A percentile compares a stretch with the other conserved stretches of the same genome.
These are phyloP conservation scores for Luscinia megarhynchos DNA, from an alignment of 2,797 vertebrate species.

Conservation along the genomic window DNA sequence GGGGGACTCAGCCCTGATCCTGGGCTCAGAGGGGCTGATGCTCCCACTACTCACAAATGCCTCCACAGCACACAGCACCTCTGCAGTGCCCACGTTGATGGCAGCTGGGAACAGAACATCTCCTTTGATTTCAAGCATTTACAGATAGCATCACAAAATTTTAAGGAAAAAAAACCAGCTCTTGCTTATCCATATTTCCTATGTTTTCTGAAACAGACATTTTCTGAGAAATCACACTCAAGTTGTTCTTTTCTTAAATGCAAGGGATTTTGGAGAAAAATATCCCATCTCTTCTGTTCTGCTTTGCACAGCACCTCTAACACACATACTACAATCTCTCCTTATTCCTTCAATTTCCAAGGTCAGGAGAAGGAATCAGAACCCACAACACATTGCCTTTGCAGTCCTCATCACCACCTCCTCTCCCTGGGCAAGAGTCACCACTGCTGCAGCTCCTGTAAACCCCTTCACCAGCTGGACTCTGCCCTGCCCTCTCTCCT, in stretches of 20 bases:
- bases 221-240: background rate
- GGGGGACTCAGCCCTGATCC: accelerated
- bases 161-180: accelerated
- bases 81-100: accelerated
- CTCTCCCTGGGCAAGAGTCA: background rate
- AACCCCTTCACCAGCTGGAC: background rate
- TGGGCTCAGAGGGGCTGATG: background rate
- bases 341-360: background rate
- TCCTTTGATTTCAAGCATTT: background rate
- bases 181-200: background rate
- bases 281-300: accelerated
- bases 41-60: background rate
- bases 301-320: background rate
- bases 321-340: accelerated
- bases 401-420: background rate
- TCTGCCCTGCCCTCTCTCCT: background rate
- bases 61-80: accelerated
- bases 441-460: background rate
- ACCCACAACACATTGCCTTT: background rate
- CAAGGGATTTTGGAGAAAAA: background rate
- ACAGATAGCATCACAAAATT: background rate
- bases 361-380: background rate
- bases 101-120: background rate
- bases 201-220: background rate
- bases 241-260: background rate